Evolutionary conservation across 2,113 vertebrate species (phyloP).

Genomic region (Antechinus flavipes): DNA sequence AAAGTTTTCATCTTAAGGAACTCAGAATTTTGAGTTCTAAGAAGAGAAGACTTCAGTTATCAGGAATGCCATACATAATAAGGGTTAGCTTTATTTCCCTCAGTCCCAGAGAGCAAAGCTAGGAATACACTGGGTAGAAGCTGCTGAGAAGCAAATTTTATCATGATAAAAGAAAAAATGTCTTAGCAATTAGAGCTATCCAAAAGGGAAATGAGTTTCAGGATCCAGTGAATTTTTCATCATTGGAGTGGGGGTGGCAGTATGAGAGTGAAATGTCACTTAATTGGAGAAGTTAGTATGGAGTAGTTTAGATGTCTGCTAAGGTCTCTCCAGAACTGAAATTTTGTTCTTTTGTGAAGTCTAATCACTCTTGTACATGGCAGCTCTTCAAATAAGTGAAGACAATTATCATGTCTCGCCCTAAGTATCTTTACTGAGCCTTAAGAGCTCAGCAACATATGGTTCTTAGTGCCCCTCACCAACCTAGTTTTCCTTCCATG

Average conservation of each 20-base stretch:
- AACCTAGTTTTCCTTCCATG: neutral
- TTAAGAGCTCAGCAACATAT: neutral
- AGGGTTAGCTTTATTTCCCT: neutral
- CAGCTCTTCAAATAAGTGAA: neutral
- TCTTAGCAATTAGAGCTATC: neutral
- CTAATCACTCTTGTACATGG: neutral
- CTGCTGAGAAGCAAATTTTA: neutral
- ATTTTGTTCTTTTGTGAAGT: neutral
- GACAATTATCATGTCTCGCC: neutral
- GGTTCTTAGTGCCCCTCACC: neutral
- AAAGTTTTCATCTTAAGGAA: neutral
- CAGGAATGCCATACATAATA: neutral
- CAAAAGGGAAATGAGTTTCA: neutral
- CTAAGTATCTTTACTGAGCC: neutral
- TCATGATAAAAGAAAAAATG: neutral
- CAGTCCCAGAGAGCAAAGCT: neutral
- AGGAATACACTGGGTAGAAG: neutral
- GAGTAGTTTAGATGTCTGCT: neutral
- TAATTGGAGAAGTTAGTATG: neutral
- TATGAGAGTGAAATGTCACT: neutral
- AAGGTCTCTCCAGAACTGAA: neutral
- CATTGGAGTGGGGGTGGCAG: neutral
- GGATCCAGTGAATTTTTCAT: neutral
- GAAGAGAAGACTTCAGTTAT: neutral
- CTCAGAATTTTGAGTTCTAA: neutral